Evolutionary conservation across 2,888 invertebrate species (phyloP), one percentile per base, ranked within the genome.

Genomic region (Cetonia aurata): DNA sequence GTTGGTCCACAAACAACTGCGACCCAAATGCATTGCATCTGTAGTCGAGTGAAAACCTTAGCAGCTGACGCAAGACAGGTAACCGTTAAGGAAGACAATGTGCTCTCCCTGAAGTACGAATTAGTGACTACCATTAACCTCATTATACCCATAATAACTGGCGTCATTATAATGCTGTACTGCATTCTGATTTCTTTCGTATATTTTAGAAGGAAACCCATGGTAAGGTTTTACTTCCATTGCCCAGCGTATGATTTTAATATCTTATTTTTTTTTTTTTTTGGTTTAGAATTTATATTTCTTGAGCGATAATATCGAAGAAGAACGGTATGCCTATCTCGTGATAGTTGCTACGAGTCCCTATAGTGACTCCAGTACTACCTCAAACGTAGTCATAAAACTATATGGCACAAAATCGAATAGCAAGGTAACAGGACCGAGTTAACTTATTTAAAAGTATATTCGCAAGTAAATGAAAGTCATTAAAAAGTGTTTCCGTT

Each of bases 301-400:
- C 57, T 25, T 73, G 33, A 19, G 73, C 2, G 77, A 77, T 62
- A 77, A 76, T 48, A 4, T 71, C 2, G 67, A 73, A 37, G 59
- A 69, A 2, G 74, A 76, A 44, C 52, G 73, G 1, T 76, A 73
- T 31, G 73, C 69, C 10, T 77, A 77, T 57, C 65, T 76, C 52
- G 41, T 72, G 10, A 53, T 50, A 6, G 42, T 62, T 13, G 53
- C 55, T 33, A 72, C 70, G 12, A 59, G 56, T 13, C 53, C 52
- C 6, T 46, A 46, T 4, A 13, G 44, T 6, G 37, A 55, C 2
- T 66, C 70, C 31, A 60, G 72, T 42, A 72, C 72, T 2, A 72
- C 72, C 9, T 72, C 72, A 3, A 72, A 72, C 33, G 37, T 72
- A 12, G 55, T 41, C 2, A 62, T 72, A 12, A 70, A 72, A 31